Conservation (phyloP, 2,888 invertebrate species). For the Chrysolina americana region DNA sequence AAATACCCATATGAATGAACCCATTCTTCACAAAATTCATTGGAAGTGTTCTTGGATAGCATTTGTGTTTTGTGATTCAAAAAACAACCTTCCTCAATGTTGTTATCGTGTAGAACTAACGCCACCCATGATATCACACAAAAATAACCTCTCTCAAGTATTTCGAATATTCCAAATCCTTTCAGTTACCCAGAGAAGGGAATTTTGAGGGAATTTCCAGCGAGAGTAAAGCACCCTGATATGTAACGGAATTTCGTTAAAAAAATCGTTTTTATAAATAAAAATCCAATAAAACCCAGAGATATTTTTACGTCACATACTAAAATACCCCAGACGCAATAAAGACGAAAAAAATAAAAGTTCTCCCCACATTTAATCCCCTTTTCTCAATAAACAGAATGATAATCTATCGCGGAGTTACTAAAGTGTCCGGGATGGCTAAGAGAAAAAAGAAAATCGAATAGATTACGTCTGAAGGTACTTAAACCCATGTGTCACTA, state of each 20-base stretch:
- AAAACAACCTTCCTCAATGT: too few species aligned
- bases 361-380: slow-evolving; percentile 14
- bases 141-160: too few species aligned
- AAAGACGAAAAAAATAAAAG: slow-evolving; percentile 28
- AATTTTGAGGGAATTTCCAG: too few species aligned
- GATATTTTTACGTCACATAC: slow-evolving; percentile 25
- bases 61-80: too few species aligned
- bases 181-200: too few species aligned
- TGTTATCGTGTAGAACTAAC: too few species aligned
- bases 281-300: slow-evolving; percentile 26
- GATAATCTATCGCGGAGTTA: slow-evolving; percentile 24
- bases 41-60: too few species aligned
- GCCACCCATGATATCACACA: too few species aligned
- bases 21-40: too few species aligned
- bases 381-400: slow-evolving; percentile 27
- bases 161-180: too few species aligned
- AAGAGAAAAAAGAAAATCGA: slow-evolving; percentile 12
- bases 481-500: slow-evolving; percentile 20
- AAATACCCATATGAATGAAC: too few species aligned
- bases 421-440: slow-evolving; percentile 16
- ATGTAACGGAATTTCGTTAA: neutral
- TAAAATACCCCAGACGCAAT: slow-evolving; percentile 30
- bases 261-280: slow-evolving; percentile 10
- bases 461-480: slow-evolving; percentile 22
- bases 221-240: neutral